phyloP scores from a whole-genome alignment of 2,888 invertebrate species.

The Latheticus oryzae region DNA sequence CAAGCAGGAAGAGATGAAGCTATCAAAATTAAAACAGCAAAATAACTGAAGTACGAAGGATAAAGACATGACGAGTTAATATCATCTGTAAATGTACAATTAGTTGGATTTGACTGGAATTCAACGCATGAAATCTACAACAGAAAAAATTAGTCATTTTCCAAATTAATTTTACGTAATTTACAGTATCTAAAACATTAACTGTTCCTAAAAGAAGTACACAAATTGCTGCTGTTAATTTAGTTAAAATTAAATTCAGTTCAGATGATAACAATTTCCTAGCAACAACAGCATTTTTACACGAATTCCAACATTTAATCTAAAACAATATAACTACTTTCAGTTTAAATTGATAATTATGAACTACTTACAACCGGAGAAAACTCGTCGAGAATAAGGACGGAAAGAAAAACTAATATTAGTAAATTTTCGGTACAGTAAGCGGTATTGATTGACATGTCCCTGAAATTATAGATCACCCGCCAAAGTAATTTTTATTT shows the following conservation, averaged over 20 bases:
- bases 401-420: slow-evolving; percentile 51
- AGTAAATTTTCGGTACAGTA: slow-evolving; percentile 54
- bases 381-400: slow-evolving; percentile 55
- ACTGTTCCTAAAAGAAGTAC: slow-evolving; percentile 70
- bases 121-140: slow-evolving; percentile 59
- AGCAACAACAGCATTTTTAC: slow-evolving; percentile 71
- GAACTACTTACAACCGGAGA: slow-evolving; percentile 50
- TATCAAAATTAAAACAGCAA: slow-evolving; percentile 76
- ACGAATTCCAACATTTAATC: slow-evolving; percentile 68
- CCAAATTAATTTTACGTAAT: too few relatives aligned
- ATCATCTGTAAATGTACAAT: slow-evolving; percentile 59
- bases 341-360: slow-evolving; percentile 3
- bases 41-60: slow-evolving; percentile 81
- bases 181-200: slow-evolving; percentile 74
- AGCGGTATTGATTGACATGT: slow-evolving; percentile 52
- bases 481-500: slow-evolving; percentile 16
- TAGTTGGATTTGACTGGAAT: slow-evolving; percentile 51
- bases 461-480: slow-evolving; percentile 48
- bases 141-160: too few relatives aligned
- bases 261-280: too few relatives aligned
- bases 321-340: slow-evolving; percentile 57
- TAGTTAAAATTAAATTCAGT: too few relatives aligned
- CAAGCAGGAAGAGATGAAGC: slow-evolving; percentile 79
- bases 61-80: slow-evolving; percentile 70
- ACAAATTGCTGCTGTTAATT: slow-evolving; percentile 69